Evolutionary conservation across 2,113 vertebrate species (phyloP).

Genomic region (Ptilorrhoa leucosticta): DNA sequence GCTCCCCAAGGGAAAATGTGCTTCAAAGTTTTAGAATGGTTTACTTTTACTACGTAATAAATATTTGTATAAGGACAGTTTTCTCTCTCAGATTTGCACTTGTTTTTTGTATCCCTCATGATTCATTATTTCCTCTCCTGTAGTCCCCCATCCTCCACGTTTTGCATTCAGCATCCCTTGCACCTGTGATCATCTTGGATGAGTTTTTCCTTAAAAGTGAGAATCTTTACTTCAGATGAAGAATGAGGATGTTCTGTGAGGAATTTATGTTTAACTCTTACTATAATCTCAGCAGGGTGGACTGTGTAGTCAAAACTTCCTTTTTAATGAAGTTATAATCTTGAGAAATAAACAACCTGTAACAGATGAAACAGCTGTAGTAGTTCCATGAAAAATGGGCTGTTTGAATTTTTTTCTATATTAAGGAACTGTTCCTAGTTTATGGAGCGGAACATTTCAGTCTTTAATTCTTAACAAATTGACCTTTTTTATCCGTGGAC

Average conservation of each 20-base stretch:
- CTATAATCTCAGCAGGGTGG: accelerated
- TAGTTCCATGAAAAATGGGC: neutral
- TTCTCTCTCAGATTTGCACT: neutral
- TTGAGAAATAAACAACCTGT: neutral
- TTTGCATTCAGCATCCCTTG: neutral
- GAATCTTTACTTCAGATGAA: neutral
- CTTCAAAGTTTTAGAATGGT: neutral
- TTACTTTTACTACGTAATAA: neutral
- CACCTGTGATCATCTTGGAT: neutral
- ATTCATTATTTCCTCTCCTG: neutral
- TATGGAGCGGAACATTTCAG: conserved; percentile 42
- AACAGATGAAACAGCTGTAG: neutral
- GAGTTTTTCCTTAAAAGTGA: neutral
- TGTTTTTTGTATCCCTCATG: neutral
- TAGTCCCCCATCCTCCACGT: neutral
- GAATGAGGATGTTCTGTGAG: neutral
- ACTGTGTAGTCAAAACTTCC: neutral
- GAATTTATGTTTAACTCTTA: neutral
- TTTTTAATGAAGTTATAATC: neutral
- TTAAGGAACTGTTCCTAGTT: conserved; percentile 19
- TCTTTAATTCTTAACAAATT: conserved; percentile 49
- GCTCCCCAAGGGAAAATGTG: neutral
- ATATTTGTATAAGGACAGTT: neutral
- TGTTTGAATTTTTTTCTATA: conserved; percentile 7
- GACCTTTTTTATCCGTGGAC: conserved; percentile 45